Base-by-base conservation (phyloP, 1,140 invertebrate species). In the Megalopta genalis region DNA sequence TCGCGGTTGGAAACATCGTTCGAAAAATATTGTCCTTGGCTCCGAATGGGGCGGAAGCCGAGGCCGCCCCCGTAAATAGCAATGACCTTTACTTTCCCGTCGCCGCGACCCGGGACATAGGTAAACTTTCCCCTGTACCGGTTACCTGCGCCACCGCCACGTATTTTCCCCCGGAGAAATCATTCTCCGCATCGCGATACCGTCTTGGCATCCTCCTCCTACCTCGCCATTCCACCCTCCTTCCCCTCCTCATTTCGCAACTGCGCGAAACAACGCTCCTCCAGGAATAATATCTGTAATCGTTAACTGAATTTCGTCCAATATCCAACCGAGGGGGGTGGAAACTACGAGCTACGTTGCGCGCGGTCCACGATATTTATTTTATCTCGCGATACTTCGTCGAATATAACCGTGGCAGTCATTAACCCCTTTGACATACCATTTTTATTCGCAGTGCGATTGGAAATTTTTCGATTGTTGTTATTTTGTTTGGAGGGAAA, bases 121-220 rank as follows among this genome's bases (percentile, higher is more conserved):
- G 80, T 86, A 86, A 86, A 86, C 80, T 86, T 86, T 73, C 60
- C 39, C 72, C 69, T 57, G 57, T 75, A 80, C 62, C 69, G 39
- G 80, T 80, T 66, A 83, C 68, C 77, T 63, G 76, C 46, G 52
- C 54, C 62, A 9, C 46, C 65, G 60, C 65, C 79, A 79, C 68
- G 72, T 86, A 86, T 83, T 85, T 86, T 66, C 84, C 80, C 80
- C 85, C 39, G 23, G 84, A 86, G 77, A 86, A 86, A 86, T 86
- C 81, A 86, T 86, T 86, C 82, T 75, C 39, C 32, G 12, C 46
- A 52, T 70, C 70, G 57, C 63, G 54, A 71, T 21, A 75, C n/a
- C 32, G 21, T 63, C 37, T 68, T 7, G 12, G 16, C 16, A 3
- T 73, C 12, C 62, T 60, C 67, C 39, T 10, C 72, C 72, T 57